phyloP scores from a whole-genome alignment of 2,113 vertebrate species.

The Alaudala cheleensis region DNA sequence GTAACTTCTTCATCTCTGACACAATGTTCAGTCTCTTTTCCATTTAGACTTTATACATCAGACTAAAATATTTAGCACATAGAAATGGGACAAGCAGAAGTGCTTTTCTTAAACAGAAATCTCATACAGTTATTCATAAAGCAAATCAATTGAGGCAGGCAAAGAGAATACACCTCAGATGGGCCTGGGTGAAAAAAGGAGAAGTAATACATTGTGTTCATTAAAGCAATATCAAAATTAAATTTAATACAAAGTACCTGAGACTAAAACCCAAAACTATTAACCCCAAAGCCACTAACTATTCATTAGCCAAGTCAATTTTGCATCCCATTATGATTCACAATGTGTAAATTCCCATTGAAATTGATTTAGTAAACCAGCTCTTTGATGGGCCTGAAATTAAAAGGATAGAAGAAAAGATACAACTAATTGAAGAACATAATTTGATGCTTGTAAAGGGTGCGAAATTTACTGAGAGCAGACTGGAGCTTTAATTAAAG shows the following conservation, averaged over 20 bases:
- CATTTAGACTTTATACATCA: neutral
- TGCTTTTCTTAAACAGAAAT: slow-evolving; percentile 38
- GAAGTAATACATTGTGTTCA: slow-evolving; percentile 55
- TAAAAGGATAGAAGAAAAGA: slow-evolving; percentile 73
- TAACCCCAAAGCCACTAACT: slow-evolving; percentile 78
- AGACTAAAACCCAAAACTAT: slow-evolving; percentile 73
- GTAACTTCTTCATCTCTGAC: neutral
- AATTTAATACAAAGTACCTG: slow-evolving; percentile 73
- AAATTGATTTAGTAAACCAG: slow-evolving; percentile 81
- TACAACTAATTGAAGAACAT: slow-evolving; percentile 70
- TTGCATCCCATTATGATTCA: slow-evolving; percentile 79
- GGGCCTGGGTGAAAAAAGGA: slow-evolving; percentile 1
- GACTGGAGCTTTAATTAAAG: slow-evolving; percentile 76
- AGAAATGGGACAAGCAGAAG: neutral
- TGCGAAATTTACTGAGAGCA: slow-evolving; percentile 47
- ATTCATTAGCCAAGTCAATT: slow-evolving; percentile 80
- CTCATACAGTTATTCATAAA: slow-evolving; percentile 35
- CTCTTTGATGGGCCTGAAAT: slow-evolving; percentile 74
- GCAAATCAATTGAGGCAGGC: slow-evolving; percentile 28
- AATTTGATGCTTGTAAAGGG: slow-evolving; percentile 60
- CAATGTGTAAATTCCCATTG: slow-evolving; percentile 77
- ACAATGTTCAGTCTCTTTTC: neutral
- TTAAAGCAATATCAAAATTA: slow-evolving; percentile 72
- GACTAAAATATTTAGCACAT: neutral
- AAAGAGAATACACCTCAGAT: slow-evolving; percentile 42